A percentile compares a stretch with the other conserved stretches of the same genome.
phyloP scores from a whole-genome alignment of 2,797 vertebrate genomes.

The Eupleurogrammus muticus region DNA sequence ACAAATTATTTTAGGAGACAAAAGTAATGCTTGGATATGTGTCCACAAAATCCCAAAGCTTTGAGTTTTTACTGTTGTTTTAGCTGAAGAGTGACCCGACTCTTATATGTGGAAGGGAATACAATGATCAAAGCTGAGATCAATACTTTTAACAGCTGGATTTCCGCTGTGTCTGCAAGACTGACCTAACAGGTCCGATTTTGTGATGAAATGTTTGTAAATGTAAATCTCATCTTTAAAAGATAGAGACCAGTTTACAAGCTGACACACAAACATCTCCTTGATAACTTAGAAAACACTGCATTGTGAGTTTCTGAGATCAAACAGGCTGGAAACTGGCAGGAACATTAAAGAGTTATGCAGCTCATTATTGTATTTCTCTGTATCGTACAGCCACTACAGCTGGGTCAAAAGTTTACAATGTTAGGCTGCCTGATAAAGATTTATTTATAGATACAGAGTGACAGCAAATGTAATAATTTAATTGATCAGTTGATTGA shows the following conservation, averaged over 20 bases:
- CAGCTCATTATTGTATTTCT: not conserved
- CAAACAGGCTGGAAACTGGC: slow-evolving; percentile 6
- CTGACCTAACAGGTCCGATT: not conserved
- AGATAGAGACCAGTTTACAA: not conserved
- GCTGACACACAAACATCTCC: not conserved
- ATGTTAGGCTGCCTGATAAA: not conserved
- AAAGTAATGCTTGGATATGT: too few relatives aligned
- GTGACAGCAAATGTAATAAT: too few relatives aligned
- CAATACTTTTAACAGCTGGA: not conserved
- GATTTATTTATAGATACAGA: not conserved
- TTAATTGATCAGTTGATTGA: too few relatives aligned
- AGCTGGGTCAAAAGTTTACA: not conserved
- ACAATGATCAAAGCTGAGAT: not conserved
- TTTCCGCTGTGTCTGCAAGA: not conserved
- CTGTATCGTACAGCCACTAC: not conserved
- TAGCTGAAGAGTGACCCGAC: not conserved
- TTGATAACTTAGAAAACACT: not conserved
- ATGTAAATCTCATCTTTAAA: slow-evolving; percentile 2
- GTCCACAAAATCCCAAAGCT: not conserved
- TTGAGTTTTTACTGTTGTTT: not conserved
- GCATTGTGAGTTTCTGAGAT: not conserved
- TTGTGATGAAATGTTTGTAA: not conserved
- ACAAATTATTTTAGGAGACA: too few relatives aligned
- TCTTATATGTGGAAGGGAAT: not conserved
- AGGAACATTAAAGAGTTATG: slow-evolving; percentile 6